These are phyloP conservation scores for Drosophila nebulosa DNA, from an alignment of 1,140 invertebrate genomes.

Conservation along the genomic window DNA sequence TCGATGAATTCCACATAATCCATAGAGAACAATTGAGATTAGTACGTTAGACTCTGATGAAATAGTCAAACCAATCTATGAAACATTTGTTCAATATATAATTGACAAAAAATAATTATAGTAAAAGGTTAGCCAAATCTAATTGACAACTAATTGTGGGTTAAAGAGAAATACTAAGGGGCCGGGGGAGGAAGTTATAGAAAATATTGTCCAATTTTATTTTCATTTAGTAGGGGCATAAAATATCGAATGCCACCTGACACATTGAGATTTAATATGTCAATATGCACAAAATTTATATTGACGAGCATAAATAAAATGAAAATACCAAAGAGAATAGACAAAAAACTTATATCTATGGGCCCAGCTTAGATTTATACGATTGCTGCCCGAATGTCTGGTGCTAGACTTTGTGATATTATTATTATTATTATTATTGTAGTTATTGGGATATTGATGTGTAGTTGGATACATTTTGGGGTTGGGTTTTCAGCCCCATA, in stretches of 20 bases:
- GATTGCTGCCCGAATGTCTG: constrained; percentile 34
- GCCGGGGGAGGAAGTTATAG: background rate
- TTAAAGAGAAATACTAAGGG: background rate
- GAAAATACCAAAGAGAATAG: constrained; percentile 9
- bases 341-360: constrained; percentile 17
- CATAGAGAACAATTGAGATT: background rate
- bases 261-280: constrained; percentile 80
- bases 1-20: too few species aligned
- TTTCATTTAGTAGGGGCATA: constrained; percentile 39
- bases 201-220: constrained; percentile 43
- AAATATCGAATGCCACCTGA: constrained; percentile 76
- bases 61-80: too few species aligned
- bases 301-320: constrained; percentile 34
- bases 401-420: constrained; percentile 2
- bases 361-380: constrained; percentile 52
- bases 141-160: background rate
- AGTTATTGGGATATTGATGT: constrained; percentile 5
- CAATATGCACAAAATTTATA: constrained; percentile 79
- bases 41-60: too few species aligned
- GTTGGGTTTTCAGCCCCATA: constrained; percentile 14
- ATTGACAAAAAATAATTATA: too few species aligned
- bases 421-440: constrained; percentile 14
- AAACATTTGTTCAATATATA: too few species aligned
- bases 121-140: too few species aligned
- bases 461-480: constrained; percentile 18